Percentiles rank a stretch among this genome's conserved stretches.
Conservation (phyloP, 2,888 invertebrate genomes). For the Myopa tessellatipennis region DNA sequence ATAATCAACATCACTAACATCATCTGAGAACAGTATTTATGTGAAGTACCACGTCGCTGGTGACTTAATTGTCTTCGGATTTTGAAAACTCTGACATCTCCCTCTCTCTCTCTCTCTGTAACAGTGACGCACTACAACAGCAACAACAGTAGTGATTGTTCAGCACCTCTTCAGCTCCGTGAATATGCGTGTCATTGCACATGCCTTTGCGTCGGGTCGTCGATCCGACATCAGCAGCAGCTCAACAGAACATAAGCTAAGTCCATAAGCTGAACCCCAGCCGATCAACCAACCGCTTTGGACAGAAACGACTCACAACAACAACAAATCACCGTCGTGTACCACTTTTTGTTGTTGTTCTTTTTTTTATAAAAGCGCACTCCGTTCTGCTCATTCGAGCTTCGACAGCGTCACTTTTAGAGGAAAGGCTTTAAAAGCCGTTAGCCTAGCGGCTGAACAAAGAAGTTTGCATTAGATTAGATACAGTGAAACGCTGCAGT, state of each 20-base stretch:
- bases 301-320: neutral
- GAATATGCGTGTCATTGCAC: neutral
- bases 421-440: constrained; percentile 45
- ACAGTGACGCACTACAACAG: too few species aligned
- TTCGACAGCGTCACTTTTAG: neutral
- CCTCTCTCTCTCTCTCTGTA: too few species aligned
- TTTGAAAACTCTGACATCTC: too few species aligned
- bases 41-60: too few species aligned
- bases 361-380: constrained; percentile 4
- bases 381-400: neutral
- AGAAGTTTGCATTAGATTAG: constrained; percentile 40
- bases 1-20: too few species aligned
- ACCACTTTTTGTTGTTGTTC: too few species aligned
- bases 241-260: too few species aligned
- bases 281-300: neutral
- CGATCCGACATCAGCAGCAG: neutral
- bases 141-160: too few species aligned
- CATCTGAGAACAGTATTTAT: too few species aligned
- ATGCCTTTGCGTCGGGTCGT: neutral
- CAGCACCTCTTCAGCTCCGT: too few species aligned
- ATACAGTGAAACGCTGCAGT: constrained; percentile 23
- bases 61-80: too few species aligned
- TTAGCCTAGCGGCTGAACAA: constrained; percentile 38
- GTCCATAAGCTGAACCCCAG: too few species aligned
- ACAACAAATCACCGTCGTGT: neutral